Evolutionary conservation across 2,797 vertebrate genomes (phyloP), one percentile per base, ranked within the genome.

Genomic region (Cottoperca gobio): DNA sequence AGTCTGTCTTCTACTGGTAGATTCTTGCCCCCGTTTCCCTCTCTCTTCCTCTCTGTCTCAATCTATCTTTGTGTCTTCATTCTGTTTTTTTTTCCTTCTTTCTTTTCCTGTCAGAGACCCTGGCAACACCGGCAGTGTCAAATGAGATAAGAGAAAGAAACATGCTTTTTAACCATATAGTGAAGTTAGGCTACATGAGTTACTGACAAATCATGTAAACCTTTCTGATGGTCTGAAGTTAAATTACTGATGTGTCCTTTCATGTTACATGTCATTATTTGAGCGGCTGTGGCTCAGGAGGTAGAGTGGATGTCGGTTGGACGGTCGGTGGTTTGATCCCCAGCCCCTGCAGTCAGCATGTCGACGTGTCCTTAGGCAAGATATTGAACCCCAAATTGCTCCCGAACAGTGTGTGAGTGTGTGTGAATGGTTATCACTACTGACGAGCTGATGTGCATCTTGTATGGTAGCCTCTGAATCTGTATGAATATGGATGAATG

Each of bases 1-100:
- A 37, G 73, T 78, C 71, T 79, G 75, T 84, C 79, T 85, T 84
- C 77, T 83, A 61, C 89, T 78, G 89, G 88, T 91, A 91, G 79
- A 90, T 92, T 92, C 90, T 82, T 91, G 88, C 70, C 84, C 79
- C 13, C 21, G 31, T 59, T 58, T 67, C 46, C 50, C 46, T 37
- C 54, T 68, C 11, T 78, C 40, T 68, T 66, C 17, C 39, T 55
- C 39, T 67, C 43, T 78, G n/a, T 61, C 73, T 73, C 17, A 39
- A 19, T 73, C n/a, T 68, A 4, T 79, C 63, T 79, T 70, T 77
- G 21, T 57, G 35, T 58, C 40, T 48, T 53, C 35, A 35, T 45
- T 54, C 6, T n/a, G n/a, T 42, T 24, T 70, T 50, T 57, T 63
- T 31, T 23, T n/a, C 17, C 52, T 10, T 21, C 16, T 58, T 14